Percentiles rank a stretch among this genome's conserved stretches.
Conservation (phyloP, 1,140 invertebrate species). For the Frieseomelitta varia region DNA sequence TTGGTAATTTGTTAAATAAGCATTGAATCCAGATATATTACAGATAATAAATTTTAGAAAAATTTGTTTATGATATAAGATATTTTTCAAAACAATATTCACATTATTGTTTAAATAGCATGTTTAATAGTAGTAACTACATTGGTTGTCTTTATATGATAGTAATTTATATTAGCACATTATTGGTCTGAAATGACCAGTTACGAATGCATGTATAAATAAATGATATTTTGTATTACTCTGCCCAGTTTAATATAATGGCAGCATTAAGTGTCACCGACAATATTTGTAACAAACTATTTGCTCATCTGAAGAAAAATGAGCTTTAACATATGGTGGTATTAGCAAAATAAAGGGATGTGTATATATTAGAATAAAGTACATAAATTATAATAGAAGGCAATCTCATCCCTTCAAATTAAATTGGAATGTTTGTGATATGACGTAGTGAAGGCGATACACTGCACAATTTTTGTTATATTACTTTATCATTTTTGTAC, state of each 20-base stretch:
- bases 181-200: slow-evolving; percentile 20
- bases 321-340: slow-evolving; percentile 28
- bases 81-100: slow-evolving; percentile 10
- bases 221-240: slow-evolving; percentile 45
- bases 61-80: neutral
- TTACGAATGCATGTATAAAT: slow-evolving; percentile 40
- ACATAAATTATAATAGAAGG: slow-evolving; percentile 41
- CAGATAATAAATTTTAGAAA: neutral
- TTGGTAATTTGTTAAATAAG: slow-evolving; percentile 55
- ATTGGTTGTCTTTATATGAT: slow-evolving; percentile 2
- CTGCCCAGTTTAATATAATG: slow-evolving; percentile 43
- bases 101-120: slow-evolving; percentile 26
- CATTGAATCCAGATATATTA: slow-evolving; percentile 63
- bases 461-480: slow-evolving; percentile 50
- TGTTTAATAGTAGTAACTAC: slow-evolving; percentile 28
- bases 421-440: slow-evolving; percentile 4
- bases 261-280: slow-evolving; percentile 45
- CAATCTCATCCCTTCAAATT: slow-evolving; percentile 25
- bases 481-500: slow-evolving; percentile 32
- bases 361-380: slow-evolving; percentile 63
- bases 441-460: slow-evolving; percentile 24
- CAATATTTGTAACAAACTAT: slow-evolving; percentile 53
- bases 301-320: slow-evolving; percentile 42
- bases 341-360: slow-evolving; percentile 49
- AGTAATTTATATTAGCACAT: slow-evolving; percentile 11